These are phyloP conservation scores for Notodonta ziczac DNA, from an alignment of 2,888 invertebrate species.

Conservation along the genomic window DNA sequence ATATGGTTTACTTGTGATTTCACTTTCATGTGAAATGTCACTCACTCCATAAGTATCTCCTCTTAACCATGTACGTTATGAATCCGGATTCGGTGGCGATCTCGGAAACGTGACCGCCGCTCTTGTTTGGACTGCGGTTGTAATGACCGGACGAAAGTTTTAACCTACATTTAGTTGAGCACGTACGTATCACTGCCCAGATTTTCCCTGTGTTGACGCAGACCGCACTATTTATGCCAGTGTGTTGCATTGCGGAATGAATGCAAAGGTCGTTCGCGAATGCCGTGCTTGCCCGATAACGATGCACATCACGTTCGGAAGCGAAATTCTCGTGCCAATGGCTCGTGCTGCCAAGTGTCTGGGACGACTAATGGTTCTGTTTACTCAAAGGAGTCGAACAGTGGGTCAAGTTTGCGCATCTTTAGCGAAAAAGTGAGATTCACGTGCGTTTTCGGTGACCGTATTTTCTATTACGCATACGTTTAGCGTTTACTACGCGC, in stretches of 20 bases:
- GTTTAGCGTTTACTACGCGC: neutral
- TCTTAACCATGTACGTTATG: neutral
- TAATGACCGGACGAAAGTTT: conserved; percentile 74
- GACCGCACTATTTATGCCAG: conserved; percentile 69
- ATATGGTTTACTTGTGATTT: neutral
- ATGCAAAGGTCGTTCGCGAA: conserved; percentile 71
- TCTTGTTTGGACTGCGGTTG: conserved; percentile 77
- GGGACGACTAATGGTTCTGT: conserved; percentile 54
- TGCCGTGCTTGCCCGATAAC: conserved; percentile 31
- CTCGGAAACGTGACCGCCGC: conserved; percentile 70
- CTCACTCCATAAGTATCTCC: neutral
- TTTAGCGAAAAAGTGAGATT: conserved; percentile 28
- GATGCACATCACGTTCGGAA: conserved; percentile 59
- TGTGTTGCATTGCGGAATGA: conserved; percentile 72
- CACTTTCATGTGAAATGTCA: neutral
- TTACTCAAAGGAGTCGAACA: conserved; percentile 35
- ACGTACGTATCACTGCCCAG: conserved; percentile 67
- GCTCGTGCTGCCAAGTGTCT: conserved; percentile 58
- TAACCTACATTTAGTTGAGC: conserved; percentile 71
- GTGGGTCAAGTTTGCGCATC: conserved; percentile 39
- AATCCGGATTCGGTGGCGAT: conserved; percentile 56
- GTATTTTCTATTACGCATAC: neutral
- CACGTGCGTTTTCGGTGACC: conserved; percentile 11
- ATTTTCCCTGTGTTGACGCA: conserved; percentile 72
- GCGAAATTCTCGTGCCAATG: conserved; percentile 63